These are phyloP conservation scores for Mus spretus DNA, from an alignment of 2,797 vertebrate genomes.

Conservation along the genomic window DNA sequence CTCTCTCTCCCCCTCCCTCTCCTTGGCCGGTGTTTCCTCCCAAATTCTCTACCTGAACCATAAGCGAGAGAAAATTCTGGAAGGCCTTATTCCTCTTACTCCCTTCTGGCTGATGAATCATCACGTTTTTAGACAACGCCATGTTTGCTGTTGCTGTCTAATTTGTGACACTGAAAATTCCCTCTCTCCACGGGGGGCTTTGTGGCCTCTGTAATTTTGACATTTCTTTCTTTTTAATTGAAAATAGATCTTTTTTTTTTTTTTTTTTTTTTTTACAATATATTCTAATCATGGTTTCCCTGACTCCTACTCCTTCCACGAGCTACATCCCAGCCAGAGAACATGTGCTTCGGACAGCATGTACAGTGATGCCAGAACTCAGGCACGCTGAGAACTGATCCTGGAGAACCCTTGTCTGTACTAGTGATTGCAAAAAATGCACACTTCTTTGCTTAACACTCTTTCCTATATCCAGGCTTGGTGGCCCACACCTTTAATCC, in stretches of 20 bases:
- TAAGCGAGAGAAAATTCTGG: not conserved
- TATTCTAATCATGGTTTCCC: not conserved
- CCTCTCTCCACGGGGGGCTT: not conserved
- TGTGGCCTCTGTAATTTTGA: not conserved
- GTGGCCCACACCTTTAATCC: not conserved
- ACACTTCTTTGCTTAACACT: constrained; percentile 22
- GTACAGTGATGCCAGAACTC: not conserved
- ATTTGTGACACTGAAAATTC: not conserved
- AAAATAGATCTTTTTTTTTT: not conserved
- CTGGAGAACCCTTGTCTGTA: not conserved
- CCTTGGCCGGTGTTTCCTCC: not conserved
- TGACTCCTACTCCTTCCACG: not conserved
- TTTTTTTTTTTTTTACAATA: not conserved
- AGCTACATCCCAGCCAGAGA: not conserved
- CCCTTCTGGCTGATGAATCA: not conserved
- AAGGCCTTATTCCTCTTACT: not conserved
- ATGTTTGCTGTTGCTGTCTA: not conserved
- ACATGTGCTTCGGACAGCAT: not conserved
- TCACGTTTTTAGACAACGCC: constrained; percentile 2
- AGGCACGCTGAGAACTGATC: not conserved
- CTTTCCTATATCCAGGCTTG: not conserved
- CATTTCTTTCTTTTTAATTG: not conserved
- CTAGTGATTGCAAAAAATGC: not conserved
- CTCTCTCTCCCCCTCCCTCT: not conserved
- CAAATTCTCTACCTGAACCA: not conserved